phyloP scores from a whole-genome alignment of 2,888 invertebrate genomes.

The Ophonus ardosiacus region DNA sequence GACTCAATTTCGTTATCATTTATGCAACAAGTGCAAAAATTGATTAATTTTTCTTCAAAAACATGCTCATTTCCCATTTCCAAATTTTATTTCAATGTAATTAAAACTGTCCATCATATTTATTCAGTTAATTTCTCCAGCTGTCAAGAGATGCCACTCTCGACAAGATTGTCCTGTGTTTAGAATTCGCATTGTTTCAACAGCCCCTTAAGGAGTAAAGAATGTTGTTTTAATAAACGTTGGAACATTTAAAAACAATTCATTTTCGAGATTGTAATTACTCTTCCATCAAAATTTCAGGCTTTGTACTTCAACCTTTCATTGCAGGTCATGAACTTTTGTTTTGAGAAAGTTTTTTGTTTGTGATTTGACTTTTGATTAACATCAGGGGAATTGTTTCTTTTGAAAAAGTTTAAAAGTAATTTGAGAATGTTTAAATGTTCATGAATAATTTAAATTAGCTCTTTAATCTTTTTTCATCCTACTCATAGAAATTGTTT shows the following conservation, averaged over 20 bases:
- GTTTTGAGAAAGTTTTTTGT: slow-evolving; percentile 10
- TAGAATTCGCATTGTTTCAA: neutral
- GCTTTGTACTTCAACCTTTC: neutral
- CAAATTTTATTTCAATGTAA: slow-evolving; percentile 5
- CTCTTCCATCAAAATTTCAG: slow-evolving; percentile 5
- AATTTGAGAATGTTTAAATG: neutral
- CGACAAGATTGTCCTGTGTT: slow-evolving; percentile 5
- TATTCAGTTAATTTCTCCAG: slow-evolving; percentile 18
- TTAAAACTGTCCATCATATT: slow-evolving; percentile 13
- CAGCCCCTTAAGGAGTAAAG: neutral
- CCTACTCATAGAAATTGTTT: neutral
- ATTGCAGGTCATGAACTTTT: neutral
- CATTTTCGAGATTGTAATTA: neutral
- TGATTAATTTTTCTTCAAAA: too few species aligned
- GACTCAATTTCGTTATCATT: too few species aligned
- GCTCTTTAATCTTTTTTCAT: neutral
- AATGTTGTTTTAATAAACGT: slow-evolving; percentile 21
- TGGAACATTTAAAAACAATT: slow-evolving; percentile 1
- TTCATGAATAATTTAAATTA: neutral
- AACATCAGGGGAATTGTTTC: neutral
- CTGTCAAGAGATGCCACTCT: neutral
- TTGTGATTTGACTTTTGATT: slow-evolving; percentile 12
- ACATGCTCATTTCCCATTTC: neutral
- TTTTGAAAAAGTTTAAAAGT: slow-evolving; percentile 1
- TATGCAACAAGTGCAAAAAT: too few species aligned